Conservation (phyloP, 2,113 vertebrate species). For the Pteruthius melanotis region DNA sequence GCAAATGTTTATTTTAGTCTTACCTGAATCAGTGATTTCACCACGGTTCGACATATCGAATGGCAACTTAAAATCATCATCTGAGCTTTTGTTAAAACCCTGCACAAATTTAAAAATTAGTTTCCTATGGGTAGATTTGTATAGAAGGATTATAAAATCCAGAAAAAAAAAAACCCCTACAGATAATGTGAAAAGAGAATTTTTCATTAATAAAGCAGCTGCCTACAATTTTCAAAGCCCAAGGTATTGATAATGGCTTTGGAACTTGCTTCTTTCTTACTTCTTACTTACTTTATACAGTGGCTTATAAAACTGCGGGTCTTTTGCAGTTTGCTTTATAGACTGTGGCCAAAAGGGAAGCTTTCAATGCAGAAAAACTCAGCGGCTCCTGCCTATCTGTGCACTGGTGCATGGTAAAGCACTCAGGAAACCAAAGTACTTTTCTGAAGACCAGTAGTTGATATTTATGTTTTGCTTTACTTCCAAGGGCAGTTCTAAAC, state of each 20-base stretch:
- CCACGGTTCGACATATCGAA: conserved; percentile 20
- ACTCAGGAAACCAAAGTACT: not conserved
- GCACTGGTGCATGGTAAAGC: not conserved
- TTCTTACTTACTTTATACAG: no score
- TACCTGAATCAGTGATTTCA: conserved; percentile 70
- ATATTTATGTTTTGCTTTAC: not conserved
- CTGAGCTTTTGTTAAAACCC: conserved; percentile 64
- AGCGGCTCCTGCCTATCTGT: not conserved
- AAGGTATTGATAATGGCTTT: not conserved
- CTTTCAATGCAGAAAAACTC: not conserved
- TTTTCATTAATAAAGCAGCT: not conserved
- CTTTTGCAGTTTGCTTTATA: not conserved
- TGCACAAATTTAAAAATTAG: conserved; percentile 22
- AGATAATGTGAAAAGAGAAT: not conserved
- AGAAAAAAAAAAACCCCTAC: not conserved
- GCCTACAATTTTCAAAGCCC: not conserved
- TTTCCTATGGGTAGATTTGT: not conserved
- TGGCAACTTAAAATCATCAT: conserved; percentile 58
- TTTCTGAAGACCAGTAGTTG: not conserved
- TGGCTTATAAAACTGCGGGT: not conserved
- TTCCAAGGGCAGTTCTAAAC: not conserved
- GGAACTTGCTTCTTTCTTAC: not conserved
- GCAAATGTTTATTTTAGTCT: not conserved
- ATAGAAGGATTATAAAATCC: not conserved
- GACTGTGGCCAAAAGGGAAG: not conserved